Base-by-base conservation (phyloP, 2,113 vertebrate species). In the Cervus canadensis region DNA sequence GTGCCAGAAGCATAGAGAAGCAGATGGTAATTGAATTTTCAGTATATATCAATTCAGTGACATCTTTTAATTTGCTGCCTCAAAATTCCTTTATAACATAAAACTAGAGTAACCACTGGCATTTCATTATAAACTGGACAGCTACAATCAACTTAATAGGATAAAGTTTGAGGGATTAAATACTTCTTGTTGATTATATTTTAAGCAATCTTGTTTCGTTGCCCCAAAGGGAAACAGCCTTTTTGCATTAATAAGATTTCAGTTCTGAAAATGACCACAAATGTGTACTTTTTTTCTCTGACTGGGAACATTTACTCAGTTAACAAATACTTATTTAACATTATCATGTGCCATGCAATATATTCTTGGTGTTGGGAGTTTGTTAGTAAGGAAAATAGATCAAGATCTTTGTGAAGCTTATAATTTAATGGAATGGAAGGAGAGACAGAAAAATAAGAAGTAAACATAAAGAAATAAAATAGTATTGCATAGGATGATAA, bases 91-190 rank as follows among this genome's bases (percentile, higher is more conserved):
- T 90, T 79, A 45, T n/a, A 90, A 78, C 14, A 84, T 89, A 52
- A 86, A 96, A 92, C 92, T 92, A 94, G 54, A 94, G 21, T 84
- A 97, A 33, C 28, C 13, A 87, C 52, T 90, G 48, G 1, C 8
- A 97, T 64, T 95, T 95, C 45, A 85, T 90, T 92, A 54, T 17
- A 97, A 95, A 87, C 74, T 89, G 11, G 56, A 74, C 81, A 74
- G n/a, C 67, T 90, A 67, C 5, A 57, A 57, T 21, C 59, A 30
- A 94, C 33, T 84, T 94, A 56, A 88, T 21, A 86, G 40, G 94
- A 93, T 86, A 91, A 97, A 87, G 74, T 43, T 94, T 59, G 28
- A 56, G 4, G 74, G 45, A 40, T 93, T 76, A 88, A 87, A 54
- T 78, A 71, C 88, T 93, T 81, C 25, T 60, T 82, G 15, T 19